phyloP scores from a whole-genome alignment of 2,888 invertebrate species.

The Beris chalybata region DNA sequence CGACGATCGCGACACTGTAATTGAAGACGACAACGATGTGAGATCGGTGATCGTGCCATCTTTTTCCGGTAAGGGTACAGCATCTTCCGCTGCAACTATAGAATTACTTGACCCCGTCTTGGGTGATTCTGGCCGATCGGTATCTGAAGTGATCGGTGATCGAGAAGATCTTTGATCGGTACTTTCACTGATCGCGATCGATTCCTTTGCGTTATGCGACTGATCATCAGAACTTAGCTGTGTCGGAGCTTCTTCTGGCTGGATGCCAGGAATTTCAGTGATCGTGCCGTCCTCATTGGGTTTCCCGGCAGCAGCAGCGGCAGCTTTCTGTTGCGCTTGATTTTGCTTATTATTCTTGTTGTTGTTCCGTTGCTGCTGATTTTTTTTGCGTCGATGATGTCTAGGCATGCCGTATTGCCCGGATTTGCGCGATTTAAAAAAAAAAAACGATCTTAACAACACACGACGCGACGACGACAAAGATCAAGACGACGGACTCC shows the following conservation, averaged over 20 bases:
- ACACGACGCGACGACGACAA: conserved; percentile 7
- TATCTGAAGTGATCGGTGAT: not conserved
- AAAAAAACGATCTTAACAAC: conserved; percentile 6
- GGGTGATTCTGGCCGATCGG: not conserved
- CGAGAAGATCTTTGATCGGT: conserved; percentile 5
- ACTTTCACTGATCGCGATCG: conserved; percentile 16
- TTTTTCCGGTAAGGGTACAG: not conserved
- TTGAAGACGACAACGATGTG: not conserved
- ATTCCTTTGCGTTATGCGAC: not conserved
- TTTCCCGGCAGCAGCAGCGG: too few relatives aligned
- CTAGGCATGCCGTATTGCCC: conserved; percentile 36
- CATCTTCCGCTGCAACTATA: not conserved
- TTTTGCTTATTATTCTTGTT: conserved; percentile 19
- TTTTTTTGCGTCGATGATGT: conserved; percentile 34
- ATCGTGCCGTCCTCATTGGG: not conserved
- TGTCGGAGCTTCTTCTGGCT: conserved; percentile 16
- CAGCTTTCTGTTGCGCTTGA: not conserved
- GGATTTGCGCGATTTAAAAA: not conserved
- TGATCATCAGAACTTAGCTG: not conserved
- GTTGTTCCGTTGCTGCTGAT: conserved; percentile 32
- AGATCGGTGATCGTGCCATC: not conserved
- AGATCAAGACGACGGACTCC: not conserved
- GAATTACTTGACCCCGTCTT: conserved; percentile 14
- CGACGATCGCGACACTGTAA: conserved; percentile 19
- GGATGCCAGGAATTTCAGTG: conserved; percentile 3